These are phyloP conservation scores for Vollenhovia emeryi DNA, from an alignment of 1,140 invertebrate genomes.

Conservation along the genomic window DNA sequence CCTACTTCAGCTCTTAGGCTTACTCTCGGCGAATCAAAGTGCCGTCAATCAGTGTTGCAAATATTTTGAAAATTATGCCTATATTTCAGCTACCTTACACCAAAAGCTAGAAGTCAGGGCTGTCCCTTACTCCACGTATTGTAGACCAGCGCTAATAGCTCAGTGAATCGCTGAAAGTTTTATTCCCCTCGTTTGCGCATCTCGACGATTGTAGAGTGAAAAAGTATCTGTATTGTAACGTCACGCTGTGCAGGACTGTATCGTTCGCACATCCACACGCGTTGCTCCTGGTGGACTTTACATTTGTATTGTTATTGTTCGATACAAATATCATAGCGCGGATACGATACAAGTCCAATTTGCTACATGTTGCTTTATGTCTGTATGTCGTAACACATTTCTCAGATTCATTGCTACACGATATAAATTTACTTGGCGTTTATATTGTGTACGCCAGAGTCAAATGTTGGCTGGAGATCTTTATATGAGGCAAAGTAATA, in stretches of 20 bases:
- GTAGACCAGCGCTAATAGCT: no score
- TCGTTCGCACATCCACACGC: no score
- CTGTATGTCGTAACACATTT: background rate
- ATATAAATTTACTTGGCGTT: background rate
- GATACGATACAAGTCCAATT: background rate
- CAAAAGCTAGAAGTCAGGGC: no score
- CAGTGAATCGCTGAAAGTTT: background rate
- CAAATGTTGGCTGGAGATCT: background rate
- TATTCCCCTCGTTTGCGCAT: background rate
- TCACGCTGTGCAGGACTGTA: no score
- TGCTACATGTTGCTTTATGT: background rate
- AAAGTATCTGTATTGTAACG: background rate
- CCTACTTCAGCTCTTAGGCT: no score
- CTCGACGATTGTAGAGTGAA: background rate
- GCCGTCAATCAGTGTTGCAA: no score
- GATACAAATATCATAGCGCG: background rate
- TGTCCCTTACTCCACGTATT: no score
- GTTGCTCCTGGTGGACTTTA: background rate
- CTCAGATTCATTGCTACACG: background rate
- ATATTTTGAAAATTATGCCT: no score
- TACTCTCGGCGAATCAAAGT: no score
- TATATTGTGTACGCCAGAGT: background rate
- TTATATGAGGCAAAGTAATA: background rate
- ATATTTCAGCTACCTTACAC: no score
- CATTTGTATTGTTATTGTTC: background rate